These are phyloP conservation scores for Rhinoderma darwinii DNA, from an alignment of 2,113 vertebrate genomes.

Conservation along the genomic window DNA sequence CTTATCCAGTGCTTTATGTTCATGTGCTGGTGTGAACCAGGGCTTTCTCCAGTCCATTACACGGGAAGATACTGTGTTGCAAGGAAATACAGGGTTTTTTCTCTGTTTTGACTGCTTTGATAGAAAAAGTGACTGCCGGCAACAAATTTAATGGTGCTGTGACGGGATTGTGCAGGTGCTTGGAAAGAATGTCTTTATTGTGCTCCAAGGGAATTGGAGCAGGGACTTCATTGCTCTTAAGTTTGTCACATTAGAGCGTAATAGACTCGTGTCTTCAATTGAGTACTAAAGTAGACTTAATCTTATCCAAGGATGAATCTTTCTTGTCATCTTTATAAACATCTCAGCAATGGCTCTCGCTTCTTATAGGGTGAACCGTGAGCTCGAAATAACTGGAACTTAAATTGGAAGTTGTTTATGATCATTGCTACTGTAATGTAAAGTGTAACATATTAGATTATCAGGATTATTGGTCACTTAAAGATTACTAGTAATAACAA, in stretches of 20 bases:
- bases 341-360: neutral
- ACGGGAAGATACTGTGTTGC: conserved; percentile 12
- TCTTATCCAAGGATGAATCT: neutral
- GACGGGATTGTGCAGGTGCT: conserved; percentile 46
- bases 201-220: conserved; percentile 1
- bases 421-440: no score
- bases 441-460: neutral
- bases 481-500: no score
- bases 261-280: neutral
- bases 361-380: neutral
- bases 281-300: neutral
- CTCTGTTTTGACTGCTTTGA: conserved; percentile 8
- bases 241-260: conserved; percentile 22
- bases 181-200: conserved; percentile 36
- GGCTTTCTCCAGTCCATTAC: conserved; percentile 22
- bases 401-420: neutral
- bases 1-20: neutral
- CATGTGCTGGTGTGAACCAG: conserved; percentile 8
- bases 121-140: conserved; percentile 39
- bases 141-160: conserved; percentile 45
- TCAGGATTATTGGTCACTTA: neutral
- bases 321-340: neutral
- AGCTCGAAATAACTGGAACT: neutral
- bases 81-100: conserved; percentile 25
- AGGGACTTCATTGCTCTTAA: conserved; percentile 24